Base-by-base conservation (phyloP, 2,888 invertebrate species). In the Archips xylosteana region DNA sequence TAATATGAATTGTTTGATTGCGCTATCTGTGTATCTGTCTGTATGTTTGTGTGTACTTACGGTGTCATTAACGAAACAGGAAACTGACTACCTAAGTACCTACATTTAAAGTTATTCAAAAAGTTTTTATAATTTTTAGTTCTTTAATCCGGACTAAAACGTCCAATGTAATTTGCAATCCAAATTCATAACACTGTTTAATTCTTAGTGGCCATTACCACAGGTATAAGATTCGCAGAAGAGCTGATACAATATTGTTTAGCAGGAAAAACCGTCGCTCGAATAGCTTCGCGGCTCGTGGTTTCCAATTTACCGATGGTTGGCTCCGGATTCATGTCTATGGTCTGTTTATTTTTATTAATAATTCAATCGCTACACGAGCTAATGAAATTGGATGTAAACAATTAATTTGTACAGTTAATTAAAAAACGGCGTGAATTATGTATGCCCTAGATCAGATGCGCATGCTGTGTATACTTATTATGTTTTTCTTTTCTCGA, bases 261-360 rank as follows among this genome's bases (percentile, higher is more conserved):
- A 61, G 61, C 39, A 39, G 36, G 61, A 61, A 39, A 60, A 61
- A 61, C 61, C n/a, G 12, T 39, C 61, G 39, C 39, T 39, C 39
- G n/a, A 39, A 39, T 12, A 61, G 39, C 61, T 61, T 36, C 61
- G 39, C 15, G 61, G 36, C 12, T 39, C 15, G 61, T n/a, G 61
- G 61, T 39, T 39, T 39, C 39, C 39, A 61, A 57, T 57, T 61
- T 61, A 32, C 36, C 36, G 39, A 39, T 61, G 36, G 15, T 15
- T 39, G 61, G 39, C 61, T 15, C n/a, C 39, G n/a, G 61, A 61
- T 61, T 39, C 6, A 12, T 57, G 12, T 36, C 39, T 39, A 39
- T 39, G 61, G 39, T 61, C 61, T 61, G 15, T 39, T 61, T 61
- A 61, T n/a, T 60, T 61, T 36, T 61, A 61, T 39, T 61, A 61